These are phyloP conservation scores for Capromys pilorides DNA, from an alignment of 2,797 vertebrate genomes.

Conservation along the genomic window DNA sequence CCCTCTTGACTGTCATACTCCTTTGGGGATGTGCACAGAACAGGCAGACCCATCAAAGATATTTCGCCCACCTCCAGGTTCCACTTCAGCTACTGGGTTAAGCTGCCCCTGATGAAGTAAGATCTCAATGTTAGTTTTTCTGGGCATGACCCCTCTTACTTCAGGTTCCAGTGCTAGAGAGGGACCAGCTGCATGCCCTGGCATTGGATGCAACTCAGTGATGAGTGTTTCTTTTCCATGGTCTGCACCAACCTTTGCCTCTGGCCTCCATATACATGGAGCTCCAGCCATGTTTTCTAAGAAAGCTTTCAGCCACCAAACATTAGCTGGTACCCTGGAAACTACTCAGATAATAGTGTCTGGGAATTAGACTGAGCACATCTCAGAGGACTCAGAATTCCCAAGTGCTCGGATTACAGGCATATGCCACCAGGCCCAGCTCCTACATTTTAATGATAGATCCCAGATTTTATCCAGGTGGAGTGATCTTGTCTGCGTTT, in stretches of 20 bases:
- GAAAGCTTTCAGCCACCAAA: neutral
- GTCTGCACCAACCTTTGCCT: neutral
- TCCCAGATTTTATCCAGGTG: neutral
- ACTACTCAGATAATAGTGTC: neutral
- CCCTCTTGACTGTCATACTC: neutral
- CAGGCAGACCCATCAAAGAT: neutral
- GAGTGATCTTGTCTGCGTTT: neutral
- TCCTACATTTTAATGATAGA: neutral
- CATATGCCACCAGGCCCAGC: too few species aligned
- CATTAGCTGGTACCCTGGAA: neutral
- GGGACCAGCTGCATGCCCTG: neutral
- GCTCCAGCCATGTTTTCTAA: neutral
- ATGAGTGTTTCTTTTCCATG: neutral
- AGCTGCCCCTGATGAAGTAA: neutral
- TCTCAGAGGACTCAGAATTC: neutral
- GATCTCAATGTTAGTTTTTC: neutral
- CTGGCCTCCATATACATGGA: neutral
- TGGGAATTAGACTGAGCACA: neutral
- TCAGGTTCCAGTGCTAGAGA: neutral
- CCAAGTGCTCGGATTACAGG: too few species aligned
- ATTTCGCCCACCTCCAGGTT: neutral
- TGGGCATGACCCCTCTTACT: too few species aligned
- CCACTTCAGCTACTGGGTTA: neutral
- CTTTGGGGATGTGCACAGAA: neutral
- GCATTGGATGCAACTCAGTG: neutral